Evolutionary conservation across 2,888 invertebrate species (phyloP).

Genomic region (Folsomia manolachei): DNA sequence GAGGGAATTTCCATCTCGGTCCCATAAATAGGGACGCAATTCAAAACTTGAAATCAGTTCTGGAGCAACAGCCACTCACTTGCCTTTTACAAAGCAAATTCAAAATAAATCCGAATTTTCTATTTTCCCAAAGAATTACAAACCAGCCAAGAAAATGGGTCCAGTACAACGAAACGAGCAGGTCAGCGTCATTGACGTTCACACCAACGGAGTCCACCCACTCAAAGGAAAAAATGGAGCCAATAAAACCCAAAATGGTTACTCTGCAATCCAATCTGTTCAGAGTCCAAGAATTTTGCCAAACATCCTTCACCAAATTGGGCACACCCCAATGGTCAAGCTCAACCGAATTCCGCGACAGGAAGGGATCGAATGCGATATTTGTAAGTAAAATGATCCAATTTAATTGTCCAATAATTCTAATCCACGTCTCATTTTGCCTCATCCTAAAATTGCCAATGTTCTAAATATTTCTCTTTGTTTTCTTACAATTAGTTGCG

Average conservation of each 20-base stretch:
- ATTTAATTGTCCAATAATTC: no score
- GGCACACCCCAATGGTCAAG: constrained; percentile 78
- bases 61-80: background rate
- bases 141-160: constrained; percentile 1
- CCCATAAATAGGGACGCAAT: background rate
- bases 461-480: no score
- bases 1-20: background rate
- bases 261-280: background rate
- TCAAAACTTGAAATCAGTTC: background rate
- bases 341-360: constrained; percentile 74
- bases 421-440: background rate
- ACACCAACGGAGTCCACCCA: background rate
- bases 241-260: background rate
- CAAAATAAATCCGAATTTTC: background rate
- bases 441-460: no score
- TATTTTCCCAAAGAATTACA: background rate
- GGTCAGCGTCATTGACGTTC: background rate
- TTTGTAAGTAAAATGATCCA: constrained; percentile 67
- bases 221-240: background rate
- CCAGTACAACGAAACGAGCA: background rate
- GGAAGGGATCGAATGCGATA: constrained; percentile 77
- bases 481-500: no score
- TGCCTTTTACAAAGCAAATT: background rate
- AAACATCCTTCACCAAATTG: constrained; percentile 72
- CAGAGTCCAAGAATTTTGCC: constrained; percentile 61